Evolutionary conservation across 92 coral and sea anemone species (phyloP), one percentile per base, ranked within the genome.

Genomic region (Parazoanthus atlanticus): DNA sequence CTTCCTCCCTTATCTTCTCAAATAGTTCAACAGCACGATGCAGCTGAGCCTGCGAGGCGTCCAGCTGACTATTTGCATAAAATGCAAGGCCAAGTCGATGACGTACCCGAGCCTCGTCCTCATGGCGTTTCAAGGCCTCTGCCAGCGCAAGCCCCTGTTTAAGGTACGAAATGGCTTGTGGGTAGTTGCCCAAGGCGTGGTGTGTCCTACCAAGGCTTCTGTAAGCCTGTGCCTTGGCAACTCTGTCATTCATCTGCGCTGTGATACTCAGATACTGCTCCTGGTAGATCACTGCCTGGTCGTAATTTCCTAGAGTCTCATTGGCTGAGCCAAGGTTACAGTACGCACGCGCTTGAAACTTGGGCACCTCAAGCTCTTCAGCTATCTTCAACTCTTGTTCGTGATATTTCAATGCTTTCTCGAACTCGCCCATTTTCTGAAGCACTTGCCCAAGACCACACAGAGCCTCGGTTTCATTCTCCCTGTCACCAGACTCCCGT

Each of bases 101-200:
- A 89, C 97, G 93, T 88, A 91, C 88, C 40, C 94, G 96, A 1
- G 99, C 99, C 78, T 97, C 99, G 92, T 97, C 99, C 84, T 97
- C 99, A 61, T 86, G 90, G 56, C 95, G 93, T 49, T 93, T 90
- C 29, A 95, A 88, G 28, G 91, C 85, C 86, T 97, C 95, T 32
- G 98, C 97, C 82, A 97, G 93, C 15, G 91, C 89, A 81, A 95
- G 88, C 43, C 98, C 99, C 73, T 93, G 97, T 74, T 93, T 91
- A 76, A 97, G 97, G 91, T 88, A 94, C 10, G 98, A 90, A 81
- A 97, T 95, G 43, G 99, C 96, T 87, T 95, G 95, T 43, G 94
- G 78, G 58, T 94, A 95, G 93, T 95, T 97, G 0, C 88, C 92
- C 86, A 97, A 78, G 17, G 93, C 91, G 61, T 97, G 98, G 80